Base-by-base conservation (phyloP, 2,888 invertebrate genomes). In the Rhagium mordax region DNA sequence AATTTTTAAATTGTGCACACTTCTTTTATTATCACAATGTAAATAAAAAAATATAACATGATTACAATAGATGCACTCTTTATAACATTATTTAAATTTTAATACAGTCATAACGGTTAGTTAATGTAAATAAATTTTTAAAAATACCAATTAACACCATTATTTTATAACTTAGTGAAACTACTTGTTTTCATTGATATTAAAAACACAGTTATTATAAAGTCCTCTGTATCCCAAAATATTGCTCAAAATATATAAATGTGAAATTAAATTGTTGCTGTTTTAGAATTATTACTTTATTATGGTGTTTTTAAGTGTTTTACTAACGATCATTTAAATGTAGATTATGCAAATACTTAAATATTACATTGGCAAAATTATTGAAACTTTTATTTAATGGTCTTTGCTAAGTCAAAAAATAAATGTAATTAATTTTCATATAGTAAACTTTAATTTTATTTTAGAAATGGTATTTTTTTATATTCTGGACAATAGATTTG, bases 1-100 rank as follows among this genome's bases (percentile, higher is more conserved):
- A 33, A 70, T 41, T 59, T 72, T 18, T 49, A 62, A 65, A 64
- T 68, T 57, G 61, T 48, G 65, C 59, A 69, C 73, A 73, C 61
- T 69, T 64, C 29, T 59, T 72, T 71, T 51, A 66, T 60, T 59
- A 41, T 73, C 73, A 69, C 73, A 15, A 69, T 70, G 69, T 73
- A 69, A 33, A 72, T 72, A 72, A 33, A 18, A 61, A 51, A 70
- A 53, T 59, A 59, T 18, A 48, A 69, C 33, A 21, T 8, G n/a
- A 33, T 65, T 65, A 60, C 59, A 60, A 70, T 21, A 68, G 21
- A 53, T 60, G 73, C 73, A 73, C 73, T 73, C 20, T 72, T 69
- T 41, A 33, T 60, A 59, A 59, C 51, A 53, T 51, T 57, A 67
- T 57, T 24, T 65, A 48, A 64, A 20, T 20, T 48, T 21, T 65